Conservation (phyloP, 1,140 invertebrate genomes). For the Planococcus citri region DNA sequence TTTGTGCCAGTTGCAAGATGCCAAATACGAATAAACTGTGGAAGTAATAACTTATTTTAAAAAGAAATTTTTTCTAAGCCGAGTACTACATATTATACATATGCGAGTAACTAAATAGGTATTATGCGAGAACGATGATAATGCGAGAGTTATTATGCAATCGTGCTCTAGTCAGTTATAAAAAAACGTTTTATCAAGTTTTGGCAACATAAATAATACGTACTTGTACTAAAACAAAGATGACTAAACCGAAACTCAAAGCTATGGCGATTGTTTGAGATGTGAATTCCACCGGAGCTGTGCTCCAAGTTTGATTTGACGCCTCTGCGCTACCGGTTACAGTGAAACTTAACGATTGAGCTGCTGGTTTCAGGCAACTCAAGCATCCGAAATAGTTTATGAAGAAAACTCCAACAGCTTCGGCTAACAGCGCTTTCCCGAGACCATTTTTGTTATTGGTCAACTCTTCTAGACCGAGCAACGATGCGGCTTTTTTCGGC, state of each 20-base stretch:
- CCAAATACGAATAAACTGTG: background rate
- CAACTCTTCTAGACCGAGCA: constrained; percentile 49
- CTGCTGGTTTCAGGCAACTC: constrained; percentile 41
- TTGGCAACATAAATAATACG: constrained; percentile 26
- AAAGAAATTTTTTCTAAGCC: no score
- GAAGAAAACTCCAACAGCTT: constrained; percentile 69
- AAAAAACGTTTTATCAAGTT: no score
- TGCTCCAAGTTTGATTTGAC: background rate
- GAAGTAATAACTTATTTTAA: no score
- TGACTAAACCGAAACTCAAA: constrained; percentile 71
- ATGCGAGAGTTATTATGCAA: no score
- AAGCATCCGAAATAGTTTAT: constrained; percentile 77
- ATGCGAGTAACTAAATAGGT: no score
- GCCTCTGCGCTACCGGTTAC: background rate
- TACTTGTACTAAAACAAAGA: constrained; percentile 66
- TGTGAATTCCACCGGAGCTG: constrained; percentile 32
- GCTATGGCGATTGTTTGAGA: constrained; percentile 60
- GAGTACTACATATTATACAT: no score
- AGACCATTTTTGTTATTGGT: constrained; percentile 44
- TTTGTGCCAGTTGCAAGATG: background rate
- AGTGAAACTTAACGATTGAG: background rate
- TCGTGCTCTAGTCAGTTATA: no score
- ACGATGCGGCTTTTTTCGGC: background rate
- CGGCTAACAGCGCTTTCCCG: constrained; percentile 51
- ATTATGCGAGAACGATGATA: no score